phyloP scores from a whole-genome alignment of 1,140 invertebrate genomes.

The Euwallacea fornicatus region DNA sequence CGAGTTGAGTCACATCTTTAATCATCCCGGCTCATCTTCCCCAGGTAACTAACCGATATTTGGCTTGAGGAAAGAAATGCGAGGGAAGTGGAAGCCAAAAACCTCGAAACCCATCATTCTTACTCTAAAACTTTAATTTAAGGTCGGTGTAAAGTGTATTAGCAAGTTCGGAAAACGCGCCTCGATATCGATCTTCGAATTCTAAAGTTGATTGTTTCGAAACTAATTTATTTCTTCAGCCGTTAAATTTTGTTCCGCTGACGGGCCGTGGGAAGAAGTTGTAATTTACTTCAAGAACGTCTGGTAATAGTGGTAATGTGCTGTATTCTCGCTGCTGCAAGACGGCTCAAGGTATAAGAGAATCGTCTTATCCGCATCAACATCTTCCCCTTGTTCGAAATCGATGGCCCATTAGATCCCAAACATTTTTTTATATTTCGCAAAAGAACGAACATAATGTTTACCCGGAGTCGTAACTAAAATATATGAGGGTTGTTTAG shows the following conservation, averaged over 20 bases:
- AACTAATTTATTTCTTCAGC: constrained; percentile 17
- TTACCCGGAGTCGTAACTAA: constrained; percentile 19
- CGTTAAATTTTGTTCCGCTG: constrained; percentile 6
- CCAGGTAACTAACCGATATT: too few relatives aligned
- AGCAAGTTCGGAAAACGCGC: constrained; percentile 18
- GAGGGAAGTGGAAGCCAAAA: constrained; percentile 4
- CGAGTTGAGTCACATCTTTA: too few relatives aligned
- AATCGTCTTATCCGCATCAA: constrained; percentile 1
- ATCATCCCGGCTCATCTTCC: too few relatives aligned
- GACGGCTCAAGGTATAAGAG: neutral
- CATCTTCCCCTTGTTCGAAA: constrained; percentile 7
- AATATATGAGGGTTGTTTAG: constrained; percentile 26
- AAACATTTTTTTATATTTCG: constrained; percentile 15
- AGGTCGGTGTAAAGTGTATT: constrained; percentile 12
- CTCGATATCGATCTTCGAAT: constrained; percentile 18
- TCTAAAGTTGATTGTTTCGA: constrained; percentile 24
- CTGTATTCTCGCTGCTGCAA: neutral
- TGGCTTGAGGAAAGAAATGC: constrained; percentile 1
- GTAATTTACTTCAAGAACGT: constrained; percentile 4
- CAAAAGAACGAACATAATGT: constrained; percentile 24
- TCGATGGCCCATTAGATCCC: constrained; percentile 17
- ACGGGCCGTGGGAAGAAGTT: constrained; percentile 3
- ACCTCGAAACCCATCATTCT: constrained; percentile 13
- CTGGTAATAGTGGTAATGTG: neutral
- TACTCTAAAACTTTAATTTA: constrained; percentile 23